Base-by-base conservation (phyloP, 2,888 invertebrate genomes). In the Lepidochitona cinerea region DNA sequence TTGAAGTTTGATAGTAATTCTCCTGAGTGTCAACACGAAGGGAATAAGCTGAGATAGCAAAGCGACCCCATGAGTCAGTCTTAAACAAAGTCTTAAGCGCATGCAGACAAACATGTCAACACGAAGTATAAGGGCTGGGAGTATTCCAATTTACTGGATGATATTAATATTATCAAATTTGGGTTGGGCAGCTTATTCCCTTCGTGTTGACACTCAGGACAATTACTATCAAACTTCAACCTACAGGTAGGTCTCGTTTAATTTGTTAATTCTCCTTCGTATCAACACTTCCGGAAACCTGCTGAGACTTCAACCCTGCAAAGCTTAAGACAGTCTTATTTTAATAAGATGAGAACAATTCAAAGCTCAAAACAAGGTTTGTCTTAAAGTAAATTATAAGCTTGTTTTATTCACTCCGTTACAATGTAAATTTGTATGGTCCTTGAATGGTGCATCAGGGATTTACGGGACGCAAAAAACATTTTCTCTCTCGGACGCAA, bases 1-100 rank as follows among this genome's bases (percentile, higher is more conserved):
- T 9, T 54, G 54, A 54, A n/a, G 54, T 54, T 54, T 54, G 54
- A 9, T 54, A n/a, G 26, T 54, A 23, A 54, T 54, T 54, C 54
- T 54, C 54, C 54, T 26, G 54, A 54, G 54, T 12, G 54, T 54
- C 9, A 54, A 54, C 54, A 54, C 54, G 54, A 54, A 54, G 23
- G 54, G 54, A 54, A 54, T 54, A n/a, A 54, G 23, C 54, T 54
- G 54, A 54, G 54, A 54, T 54, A 23, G 54, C 54, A 23, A 54
- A 54, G 12, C 54, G 12, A 54, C 7, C 23, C 54, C 54, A 23
- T 7, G 23, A 54, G 54, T 54, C 54, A 54, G 54, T 54, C 26
- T 54, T 54, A 12, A 54, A 54, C 54, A 12, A 41, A 41, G 9
- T 41, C 41, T 41, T 9, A 18, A 41, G 41, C 41, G 41, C 41